Conservation (phyloP, 1,140 invertebrate genomes). For the Drosophila truncata region DNA sequence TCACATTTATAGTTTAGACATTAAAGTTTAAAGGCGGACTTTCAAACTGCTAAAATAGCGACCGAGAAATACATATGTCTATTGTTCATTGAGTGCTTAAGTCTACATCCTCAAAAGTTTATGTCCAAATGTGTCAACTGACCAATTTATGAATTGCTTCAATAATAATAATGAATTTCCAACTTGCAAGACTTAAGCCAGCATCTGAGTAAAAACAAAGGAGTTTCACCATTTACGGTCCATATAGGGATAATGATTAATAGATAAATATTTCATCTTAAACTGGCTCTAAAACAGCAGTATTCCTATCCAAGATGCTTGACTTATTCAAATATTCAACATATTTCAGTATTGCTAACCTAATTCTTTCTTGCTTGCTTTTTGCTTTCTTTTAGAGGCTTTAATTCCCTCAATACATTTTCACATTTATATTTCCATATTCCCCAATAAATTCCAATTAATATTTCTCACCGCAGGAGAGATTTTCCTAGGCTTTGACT, state of each 20-base stretch:
- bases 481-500: neutral
- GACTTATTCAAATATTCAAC: neutral
- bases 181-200: neutral
- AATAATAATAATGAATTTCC: neutral
- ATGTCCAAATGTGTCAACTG: neutral
- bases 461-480: too few relatives aligned
- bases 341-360: neutral
- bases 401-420: neutral
- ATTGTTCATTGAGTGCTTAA: neutral
- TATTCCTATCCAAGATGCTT: neutral
- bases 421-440: neutral
- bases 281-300: neutral
- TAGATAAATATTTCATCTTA: too few relatives aligned
- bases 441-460: neutral
- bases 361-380: neutral
- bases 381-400: neutral
- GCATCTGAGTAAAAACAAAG: neutral
- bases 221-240: neutral
- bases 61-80: neutral
- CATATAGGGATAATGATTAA: neutral
- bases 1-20: neutral
- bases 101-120: neutral
- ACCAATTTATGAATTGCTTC: neutral
- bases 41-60: too few relatives aligned
- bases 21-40: neutral